These are phyloP conservation scores for Pangasianodon gigas DNA, from an alignment of 2,113 vertebrate genomes.

Conservation along the genomic window DNA sequence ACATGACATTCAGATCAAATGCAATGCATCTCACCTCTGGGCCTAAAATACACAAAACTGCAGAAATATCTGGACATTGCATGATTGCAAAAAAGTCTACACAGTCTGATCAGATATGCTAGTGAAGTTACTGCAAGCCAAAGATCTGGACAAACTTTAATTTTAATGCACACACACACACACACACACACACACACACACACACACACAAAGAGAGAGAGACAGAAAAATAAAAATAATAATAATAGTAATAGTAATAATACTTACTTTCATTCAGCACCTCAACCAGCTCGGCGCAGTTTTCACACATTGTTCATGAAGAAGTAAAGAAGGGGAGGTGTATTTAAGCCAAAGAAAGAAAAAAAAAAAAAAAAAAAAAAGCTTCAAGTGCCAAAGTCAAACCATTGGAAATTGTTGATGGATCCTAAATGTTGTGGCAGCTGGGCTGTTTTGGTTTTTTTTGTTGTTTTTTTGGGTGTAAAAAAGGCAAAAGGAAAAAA, in stretches of 20 bases:
- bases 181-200: neutral
- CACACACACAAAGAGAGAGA: no score
- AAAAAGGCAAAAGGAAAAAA: constrained; percentile 33
- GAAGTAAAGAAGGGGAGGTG: constrained; percentile 34
- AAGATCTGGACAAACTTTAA: neutral
- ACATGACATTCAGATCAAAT: neutral
- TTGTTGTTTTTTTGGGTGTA: neutral
- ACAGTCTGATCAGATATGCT: neutral
- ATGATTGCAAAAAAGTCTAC: neutral
- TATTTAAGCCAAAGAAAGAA: constrained; percentile 5
- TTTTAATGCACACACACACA: neutral
- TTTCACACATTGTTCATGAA: constrained; percentile 97
- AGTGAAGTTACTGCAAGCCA: constrained; percentile 29
- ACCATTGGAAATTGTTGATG: constrained; percentile 77
- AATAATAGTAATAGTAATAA: neutral
- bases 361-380: neutral
- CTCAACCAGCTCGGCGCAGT: constrained; percentile 99
- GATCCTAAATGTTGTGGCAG: constrained; percentile 70
- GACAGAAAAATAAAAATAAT: neutral
- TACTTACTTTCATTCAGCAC: constrained; percentile 98
- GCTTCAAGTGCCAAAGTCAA: constrained; percentile 72
- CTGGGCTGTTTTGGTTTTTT: constrained; percentile 1
- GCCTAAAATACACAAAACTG: neutral
- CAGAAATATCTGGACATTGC: neutral
- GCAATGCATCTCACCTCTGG: neutral